phyloP scores from a whole-genome alignment of 2,888 invertebrate genomes.

The Pomacea canaliculata region DNA sequence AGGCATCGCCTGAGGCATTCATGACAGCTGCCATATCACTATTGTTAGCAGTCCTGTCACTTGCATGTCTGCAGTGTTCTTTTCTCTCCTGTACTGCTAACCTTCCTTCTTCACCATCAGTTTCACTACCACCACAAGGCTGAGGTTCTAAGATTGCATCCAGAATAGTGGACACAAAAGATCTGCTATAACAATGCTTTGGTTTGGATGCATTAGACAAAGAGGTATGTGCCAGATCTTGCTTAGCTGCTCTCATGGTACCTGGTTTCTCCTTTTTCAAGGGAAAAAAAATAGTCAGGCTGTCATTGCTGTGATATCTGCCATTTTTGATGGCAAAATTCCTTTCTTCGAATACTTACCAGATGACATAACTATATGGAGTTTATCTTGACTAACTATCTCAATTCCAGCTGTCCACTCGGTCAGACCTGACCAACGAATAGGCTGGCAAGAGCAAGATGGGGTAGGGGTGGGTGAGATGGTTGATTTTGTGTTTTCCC shows the following conservation, averaged over 20 bases:
- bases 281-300: neutral
- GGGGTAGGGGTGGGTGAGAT: no score
- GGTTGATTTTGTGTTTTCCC: no score
- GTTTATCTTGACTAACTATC: no score
- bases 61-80: neutral
- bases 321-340: no score
- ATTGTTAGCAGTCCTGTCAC: neutral
- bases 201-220: neutral
- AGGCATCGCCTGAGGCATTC: conserved; percentile 5
- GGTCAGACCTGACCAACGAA: no score
- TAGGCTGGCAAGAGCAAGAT: no score
- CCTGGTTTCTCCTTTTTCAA: neutral
- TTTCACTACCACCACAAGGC: no score
- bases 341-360: no score
- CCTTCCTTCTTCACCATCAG: neutral
- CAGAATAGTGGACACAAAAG: conserved; percentile 19
- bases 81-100: neutral
- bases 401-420: no score
- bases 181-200: conserved; percentile 8
- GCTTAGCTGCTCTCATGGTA: neutral
- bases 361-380: no score
- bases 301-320: neutral
- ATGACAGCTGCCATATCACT: neutral
- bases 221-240: neutral
- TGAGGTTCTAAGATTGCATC: neutral